These are phyloP conservation scores for Hydractinia symbiolongicarpus DNA, from an alignment of 30 jellyfish, hydroid and myxozoan genomes.

Conservation along the genomic window DNA sequence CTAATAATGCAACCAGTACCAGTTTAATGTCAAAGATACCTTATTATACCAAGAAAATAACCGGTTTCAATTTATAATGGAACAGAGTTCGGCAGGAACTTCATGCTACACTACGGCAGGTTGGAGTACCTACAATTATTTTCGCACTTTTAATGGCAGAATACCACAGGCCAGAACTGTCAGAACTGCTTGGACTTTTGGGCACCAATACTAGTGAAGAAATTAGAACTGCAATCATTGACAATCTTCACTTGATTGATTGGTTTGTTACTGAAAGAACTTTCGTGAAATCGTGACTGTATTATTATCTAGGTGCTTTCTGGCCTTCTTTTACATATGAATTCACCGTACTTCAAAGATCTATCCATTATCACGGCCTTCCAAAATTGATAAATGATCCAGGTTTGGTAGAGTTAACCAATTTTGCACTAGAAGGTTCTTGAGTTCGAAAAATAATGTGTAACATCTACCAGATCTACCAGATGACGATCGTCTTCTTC, in stretches of 20 bases:
- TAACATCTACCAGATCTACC: too few relatives aligned
- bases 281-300: conserved; percentile 40
- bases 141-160: conserved; percentile 24
- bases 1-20: conserved; percentile 5
- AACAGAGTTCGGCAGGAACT: conserved; percentile 19
- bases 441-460: too few relatives aligned
- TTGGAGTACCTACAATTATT: conserved; percentile 34
- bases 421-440: too few relatives aligned
- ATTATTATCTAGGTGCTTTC: conserved; percentile 44
- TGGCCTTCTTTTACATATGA: conserved; percentile 24
- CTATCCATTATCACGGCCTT: too few relatives aligned
- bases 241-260: neutral
- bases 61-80: conserved; percentile 42
- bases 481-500: too few relatives aligned
- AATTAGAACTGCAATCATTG: too few relatives aligned
- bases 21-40: conserved; percentile 23
- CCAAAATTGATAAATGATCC: too few relatives aligned
- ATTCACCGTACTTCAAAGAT: too few relatives aligned
- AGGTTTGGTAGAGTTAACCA: too few relatives aligned
- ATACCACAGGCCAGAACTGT: too few relatives aligned
- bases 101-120: conserved; percentile 25
- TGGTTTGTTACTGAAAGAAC: conserved; percentile 34
- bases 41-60: conserved; percentile 27
- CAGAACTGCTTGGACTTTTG: too few relatives aligned
- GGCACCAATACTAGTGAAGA: too few relatives aligned